phyloP scores from a whole-genome alignment of 2,797 vertebrate genomes.

The Platyrinchus mystaceus region DNA sequence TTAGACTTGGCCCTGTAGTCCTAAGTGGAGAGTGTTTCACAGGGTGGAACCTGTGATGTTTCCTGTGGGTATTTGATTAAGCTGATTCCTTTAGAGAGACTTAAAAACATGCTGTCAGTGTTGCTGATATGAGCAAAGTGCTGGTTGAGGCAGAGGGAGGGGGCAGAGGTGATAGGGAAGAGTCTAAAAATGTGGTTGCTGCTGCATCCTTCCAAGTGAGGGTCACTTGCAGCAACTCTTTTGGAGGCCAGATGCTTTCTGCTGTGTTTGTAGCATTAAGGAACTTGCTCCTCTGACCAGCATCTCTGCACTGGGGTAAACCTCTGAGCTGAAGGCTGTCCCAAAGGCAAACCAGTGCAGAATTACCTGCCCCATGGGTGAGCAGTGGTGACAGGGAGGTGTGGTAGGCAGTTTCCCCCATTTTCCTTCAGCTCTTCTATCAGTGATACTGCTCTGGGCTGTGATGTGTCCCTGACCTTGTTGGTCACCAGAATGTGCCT shows the following conservation, averaged over 20 bases:
- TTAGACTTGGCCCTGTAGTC: neutral
- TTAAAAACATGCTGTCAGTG: neutral
- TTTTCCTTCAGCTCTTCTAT: neutral
- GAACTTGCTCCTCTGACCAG: neutral
- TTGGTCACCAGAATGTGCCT: neutral
- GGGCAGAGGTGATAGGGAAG: neutral
- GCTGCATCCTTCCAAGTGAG: neutral
- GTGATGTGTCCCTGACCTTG: neutral
- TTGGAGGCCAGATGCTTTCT: neutral
- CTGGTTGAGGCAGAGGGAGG: neutral
- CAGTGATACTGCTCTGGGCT: neutral
- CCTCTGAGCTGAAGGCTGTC: neutral
- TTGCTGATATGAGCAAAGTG: neutral
- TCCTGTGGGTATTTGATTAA: neutral
- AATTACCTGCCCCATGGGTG: neutral
- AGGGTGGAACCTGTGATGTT: rapidly evolving
- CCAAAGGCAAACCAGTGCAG: neutral
- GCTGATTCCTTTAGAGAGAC: neutral
- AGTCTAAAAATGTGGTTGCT: neutral
- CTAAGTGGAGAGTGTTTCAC: neutral
- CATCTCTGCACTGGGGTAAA: neutral
- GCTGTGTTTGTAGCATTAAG: neutral
- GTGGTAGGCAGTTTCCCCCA: neutral
- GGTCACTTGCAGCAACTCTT: neutral
- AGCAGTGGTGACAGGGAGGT: neutral